Evolutionary conservation across 2,113 vertebrate genomes (phyloP), one percentile per base, ranked within the genome.

Genomic region (Tachysurus vachellii): DNA sequence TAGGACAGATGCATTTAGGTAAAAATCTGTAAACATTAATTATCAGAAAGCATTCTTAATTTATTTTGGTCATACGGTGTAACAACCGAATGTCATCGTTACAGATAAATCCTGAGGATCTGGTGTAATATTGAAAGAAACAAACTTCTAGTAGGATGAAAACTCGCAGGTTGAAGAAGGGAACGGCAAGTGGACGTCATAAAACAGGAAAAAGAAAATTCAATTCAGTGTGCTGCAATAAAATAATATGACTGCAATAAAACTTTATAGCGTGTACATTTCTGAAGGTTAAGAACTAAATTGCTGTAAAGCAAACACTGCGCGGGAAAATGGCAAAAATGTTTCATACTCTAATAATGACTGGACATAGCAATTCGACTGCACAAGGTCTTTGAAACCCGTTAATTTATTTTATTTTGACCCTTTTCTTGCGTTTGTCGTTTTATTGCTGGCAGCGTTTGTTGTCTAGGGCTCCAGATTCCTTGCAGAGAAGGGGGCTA

Each of bases 231-330:
- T 88, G 94, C 95, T 90, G 97, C 96, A 96, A 97, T 99, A 99
- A 99, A 99, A 98, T 95, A 97, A 99, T 98, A 99, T 98, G 97
- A 97, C 96, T 95, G 96, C 96, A 95, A 97, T 99, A 99, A 99
- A 99, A 98, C 94, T 99, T 99, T 99, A 99, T 99, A 96, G 98
- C 96, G 97, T 98, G 98, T 97, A 98, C 95, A 99, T 98, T 97
- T 97, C 95, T 97, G 97, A 98, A 99, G 97, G 97, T 98, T 98
- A 97, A 97, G 97, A 97, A 98, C 96, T 97, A 96, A 98, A 96
- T 95, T 96, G 96, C 96, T 98, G 96, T 97, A 97, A 99, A 97
- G 96, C 96, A 99, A 99, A 98, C 96, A 97, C 94, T 88, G 94
- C 90, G 92, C 90, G 88, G 91, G 88, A 86, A 89, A 89, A 91